phyloP scores from a whole-genome alignment of 2,888 invertebrate species.

The Chymomyza caudatula region DNA sequence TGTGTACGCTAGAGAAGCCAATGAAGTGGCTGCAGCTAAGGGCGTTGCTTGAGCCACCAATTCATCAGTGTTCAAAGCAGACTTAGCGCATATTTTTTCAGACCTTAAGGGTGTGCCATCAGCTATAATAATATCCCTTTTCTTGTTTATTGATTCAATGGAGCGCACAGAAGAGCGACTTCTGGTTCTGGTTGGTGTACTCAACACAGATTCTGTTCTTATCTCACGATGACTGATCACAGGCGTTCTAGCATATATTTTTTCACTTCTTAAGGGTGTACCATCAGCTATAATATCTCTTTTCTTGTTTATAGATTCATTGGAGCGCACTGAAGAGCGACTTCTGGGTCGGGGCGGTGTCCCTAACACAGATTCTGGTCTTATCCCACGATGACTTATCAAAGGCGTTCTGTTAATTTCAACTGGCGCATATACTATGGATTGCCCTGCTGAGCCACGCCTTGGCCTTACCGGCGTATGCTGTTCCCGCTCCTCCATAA shows the following conservation, averaged over 20 bases:
- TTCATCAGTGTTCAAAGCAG: background rate
- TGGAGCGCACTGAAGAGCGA: background rate
- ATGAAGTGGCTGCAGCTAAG: background rate
- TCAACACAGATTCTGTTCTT: background rate
- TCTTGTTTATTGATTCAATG: background rate
- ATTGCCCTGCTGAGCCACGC: constrained; percentile 11
- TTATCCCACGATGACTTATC: background rate
- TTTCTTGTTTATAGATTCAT: background rate
- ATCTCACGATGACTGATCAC: background rate
- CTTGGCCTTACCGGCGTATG: background rate
- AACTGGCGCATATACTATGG: background rate
- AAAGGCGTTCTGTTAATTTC: background rate
- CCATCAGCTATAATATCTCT: background rate
- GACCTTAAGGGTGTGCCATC: background rate
- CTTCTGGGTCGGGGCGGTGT: background rate
- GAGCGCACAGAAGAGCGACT: background rate
- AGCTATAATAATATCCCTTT: background rate
- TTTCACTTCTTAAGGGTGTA: background rate
- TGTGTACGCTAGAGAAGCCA: background rate
- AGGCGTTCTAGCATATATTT: background rate
- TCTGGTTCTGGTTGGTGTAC: background rate
- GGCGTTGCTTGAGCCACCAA: background rate
- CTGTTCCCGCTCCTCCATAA: background rate
- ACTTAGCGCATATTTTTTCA: background rate
- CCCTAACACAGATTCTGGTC: background rate